These are phyloP conservation scores for Sceloporus undulatus DNA, from an alignment of 2,113 vertebrate species.

Conservation along the genomic window DNA sequence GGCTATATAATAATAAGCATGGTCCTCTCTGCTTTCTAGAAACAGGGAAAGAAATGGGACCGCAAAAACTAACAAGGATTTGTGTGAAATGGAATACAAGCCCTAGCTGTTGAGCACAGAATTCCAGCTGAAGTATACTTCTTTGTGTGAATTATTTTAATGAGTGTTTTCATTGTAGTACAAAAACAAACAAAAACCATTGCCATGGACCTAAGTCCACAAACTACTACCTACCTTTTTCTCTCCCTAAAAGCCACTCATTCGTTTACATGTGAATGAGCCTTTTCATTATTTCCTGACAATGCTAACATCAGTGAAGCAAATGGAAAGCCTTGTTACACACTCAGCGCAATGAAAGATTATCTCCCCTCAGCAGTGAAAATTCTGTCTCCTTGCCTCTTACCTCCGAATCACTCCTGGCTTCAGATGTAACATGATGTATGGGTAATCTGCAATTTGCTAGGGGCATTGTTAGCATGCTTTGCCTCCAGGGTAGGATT, in stretches of 20 bases:
- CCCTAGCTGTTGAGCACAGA: conserved; percentile 22
- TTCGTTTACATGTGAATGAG: conserved; percentile 45
- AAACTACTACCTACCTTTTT: neutral
- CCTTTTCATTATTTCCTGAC: conserved; percentile 70
- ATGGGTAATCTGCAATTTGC: conserved; percentile 86
- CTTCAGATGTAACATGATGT: conserved; percentile 66
- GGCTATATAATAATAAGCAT: conserved; percentile 32
- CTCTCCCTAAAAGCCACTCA: conserved; percentile 61
- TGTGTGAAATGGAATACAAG: conserved; percentile 13
- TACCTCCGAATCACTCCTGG: conserved; percentile 76
- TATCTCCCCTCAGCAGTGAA: conserved; percentile 81
- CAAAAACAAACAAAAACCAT: conserved; percentile 20
- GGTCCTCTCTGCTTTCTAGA: conserved; percentile 7
- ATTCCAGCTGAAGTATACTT: conserved; percentile 54
- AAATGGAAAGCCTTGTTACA: conserved; percentile 71
- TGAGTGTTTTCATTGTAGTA: conserved; percentile 66
- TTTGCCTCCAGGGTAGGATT: conserved; percentile 88
- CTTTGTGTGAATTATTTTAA: conserved; percentile 72
- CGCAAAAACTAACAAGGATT: fast-evolving
- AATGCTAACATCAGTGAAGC: conserved; percentile 68
- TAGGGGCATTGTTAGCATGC: conserved; percentile 90
- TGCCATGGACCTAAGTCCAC: conserved; percentile 38
- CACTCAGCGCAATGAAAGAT: conserved; percentile 81
- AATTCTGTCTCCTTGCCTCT: conserved; percentile 76
- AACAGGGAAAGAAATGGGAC: neutral